These are phyloP conservation scores for Tachina lurida DNA, from an alignment of 2,888 invertebrate genomes.

Conservation along the genomic window DNA sequence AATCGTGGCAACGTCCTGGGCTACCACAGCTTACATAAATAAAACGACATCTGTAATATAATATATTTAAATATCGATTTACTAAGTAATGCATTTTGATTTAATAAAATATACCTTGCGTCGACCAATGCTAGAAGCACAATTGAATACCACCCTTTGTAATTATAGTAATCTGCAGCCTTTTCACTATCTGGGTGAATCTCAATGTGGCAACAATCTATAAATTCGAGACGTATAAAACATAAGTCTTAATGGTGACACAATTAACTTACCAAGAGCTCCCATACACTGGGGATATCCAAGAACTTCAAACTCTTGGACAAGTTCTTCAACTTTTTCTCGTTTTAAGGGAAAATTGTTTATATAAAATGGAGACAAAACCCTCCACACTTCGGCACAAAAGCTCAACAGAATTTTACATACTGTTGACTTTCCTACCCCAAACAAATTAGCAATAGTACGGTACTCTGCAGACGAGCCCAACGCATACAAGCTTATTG, in stretches of 20 bases:
- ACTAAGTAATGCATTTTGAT: no score
- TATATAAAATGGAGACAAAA: neutral
- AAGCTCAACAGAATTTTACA: neutral
- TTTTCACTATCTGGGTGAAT: neutral
- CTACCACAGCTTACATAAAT: constrained; percentile 14
- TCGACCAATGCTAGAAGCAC: constrained; percentile 1
- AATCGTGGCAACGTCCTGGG: constrained; percentile 27
- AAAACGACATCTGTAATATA: constrained; percentile 2
- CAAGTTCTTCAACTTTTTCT: neutral
- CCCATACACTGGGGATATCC: constrained; percentile 41
- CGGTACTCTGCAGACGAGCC: neutral
- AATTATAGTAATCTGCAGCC: neutral
- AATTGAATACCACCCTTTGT: constrained; percentile 24
- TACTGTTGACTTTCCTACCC: neutral
- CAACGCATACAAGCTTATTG: neutral
- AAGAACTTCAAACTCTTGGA: constrained; percentile 9
- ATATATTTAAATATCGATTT: neutral
- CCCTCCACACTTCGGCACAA: neutral
- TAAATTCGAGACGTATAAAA: neutral
- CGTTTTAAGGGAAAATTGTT: constrained; percentile 9
- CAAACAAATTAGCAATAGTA: constrained; percentile 1
- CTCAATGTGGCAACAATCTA: constrained; percentile 33
- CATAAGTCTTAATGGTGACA: neutral
- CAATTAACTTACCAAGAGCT: constrained; percentile 31
- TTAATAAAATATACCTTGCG: neutral